phyloP scores from a whole-genome alignment of 1,140 invertebrate genomes.

The Drosophila lacertosa region DNA sequence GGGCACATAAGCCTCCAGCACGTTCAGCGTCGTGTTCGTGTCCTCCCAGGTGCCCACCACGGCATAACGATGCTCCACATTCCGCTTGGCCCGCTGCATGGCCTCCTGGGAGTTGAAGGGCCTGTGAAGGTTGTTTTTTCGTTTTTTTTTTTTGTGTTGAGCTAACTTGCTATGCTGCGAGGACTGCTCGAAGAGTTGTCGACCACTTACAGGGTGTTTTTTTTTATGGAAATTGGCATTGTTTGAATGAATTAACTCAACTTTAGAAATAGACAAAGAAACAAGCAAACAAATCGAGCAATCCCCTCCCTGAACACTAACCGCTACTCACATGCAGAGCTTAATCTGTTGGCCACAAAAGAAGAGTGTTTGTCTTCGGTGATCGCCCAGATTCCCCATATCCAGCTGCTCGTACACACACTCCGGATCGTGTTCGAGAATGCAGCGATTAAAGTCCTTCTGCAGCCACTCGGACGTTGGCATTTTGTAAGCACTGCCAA shows the following conservation, averaged over 20 bases:
- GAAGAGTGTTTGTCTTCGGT: constrained; percentile 92
- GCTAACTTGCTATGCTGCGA: background rate
- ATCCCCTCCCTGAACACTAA: background rate
- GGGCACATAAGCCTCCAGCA: constrained; percentile 93
- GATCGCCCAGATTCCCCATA: constrained; percentile 91
- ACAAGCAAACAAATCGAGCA: constrained; percentile 21
- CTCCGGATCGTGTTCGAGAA: constrained; percentile 91
- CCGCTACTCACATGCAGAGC: constrained; percentile 90
- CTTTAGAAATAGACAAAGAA: no score
- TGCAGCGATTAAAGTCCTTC: constrained; percentile 95
- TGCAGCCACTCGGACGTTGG: constrained; percentile 93
- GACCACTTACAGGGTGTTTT: background rate
- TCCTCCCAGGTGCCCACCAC: constrained; percentile 96
- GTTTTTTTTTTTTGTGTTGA: background rate
- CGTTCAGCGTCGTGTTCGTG: constrained; percentile 92
- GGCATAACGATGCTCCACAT: constrained; percentile 93
- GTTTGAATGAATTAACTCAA: no score
- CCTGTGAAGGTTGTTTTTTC: constrained; percentile 84
- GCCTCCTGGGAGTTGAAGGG: constrained; percentile 93
- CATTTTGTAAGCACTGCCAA: constrained; percentile 91
- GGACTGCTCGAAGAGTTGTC: constrained; percentile 23
- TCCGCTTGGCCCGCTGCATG: constrained; percentile 91
- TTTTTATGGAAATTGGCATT: no score
- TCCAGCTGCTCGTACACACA: constrained; percentile 92
- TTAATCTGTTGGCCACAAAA: constrained; percentile 93